phyloP scores from a whole-genome alignment of 1,140 invertebrate genomes.

The Drosophila carrolli region DNA sequence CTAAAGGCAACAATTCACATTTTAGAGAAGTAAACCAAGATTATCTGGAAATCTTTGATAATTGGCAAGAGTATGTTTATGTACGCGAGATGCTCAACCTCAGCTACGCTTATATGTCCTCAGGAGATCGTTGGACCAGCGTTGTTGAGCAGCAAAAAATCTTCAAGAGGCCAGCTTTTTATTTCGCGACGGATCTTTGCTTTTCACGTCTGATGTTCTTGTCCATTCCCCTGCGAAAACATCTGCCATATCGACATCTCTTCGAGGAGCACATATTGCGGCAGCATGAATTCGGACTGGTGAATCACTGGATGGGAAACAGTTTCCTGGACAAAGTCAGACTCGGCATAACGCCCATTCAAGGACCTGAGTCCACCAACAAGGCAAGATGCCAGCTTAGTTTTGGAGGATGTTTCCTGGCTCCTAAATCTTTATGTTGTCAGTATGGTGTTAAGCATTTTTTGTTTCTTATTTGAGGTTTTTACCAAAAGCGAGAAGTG shows the following conservation, averaged over 20 bases:
- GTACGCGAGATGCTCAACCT: no score
- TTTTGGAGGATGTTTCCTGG: no score
- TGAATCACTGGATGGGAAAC: conserved; percentile 25
- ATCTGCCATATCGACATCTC: conserved; percentile 51
- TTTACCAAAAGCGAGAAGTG: no score
- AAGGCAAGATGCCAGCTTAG: no score
- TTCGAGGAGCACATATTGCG: conserved; percentile 45
- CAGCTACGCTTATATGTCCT: conserved; percentile 17
- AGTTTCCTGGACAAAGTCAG: conserved; percentile 55
- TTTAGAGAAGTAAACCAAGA: neutral
- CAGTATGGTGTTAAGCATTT: no score
- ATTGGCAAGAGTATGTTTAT: no score
- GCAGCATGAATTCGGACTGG: conserved; percentile 46
- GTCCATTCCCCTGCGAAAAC: conserved; percentile 20
- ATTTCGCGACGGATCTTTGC: conserved; percentile 47
- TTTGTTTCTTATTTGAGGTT: no score
- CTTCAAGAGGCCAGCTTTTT: conserved; percentile 37
- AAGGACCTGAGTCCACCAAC: no score
- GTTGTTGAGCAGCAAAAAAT: conserved; percentile 45
- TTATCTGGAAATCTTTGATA: conserved; percentile 1
- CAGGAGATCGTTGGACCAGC: conserved; percentile 32
- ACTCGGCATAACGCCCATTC: neutral
- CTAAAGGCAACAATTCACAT: neutral
- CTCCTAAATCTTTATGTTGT: no score
- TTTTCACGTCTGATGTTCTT: conserved; percentile 24